These are phyloP conservation scores for Spheniscus humboldti DNA, from an alignment of 2,797 vertebrate genomes.

Conservation along the genomic window DNA sequence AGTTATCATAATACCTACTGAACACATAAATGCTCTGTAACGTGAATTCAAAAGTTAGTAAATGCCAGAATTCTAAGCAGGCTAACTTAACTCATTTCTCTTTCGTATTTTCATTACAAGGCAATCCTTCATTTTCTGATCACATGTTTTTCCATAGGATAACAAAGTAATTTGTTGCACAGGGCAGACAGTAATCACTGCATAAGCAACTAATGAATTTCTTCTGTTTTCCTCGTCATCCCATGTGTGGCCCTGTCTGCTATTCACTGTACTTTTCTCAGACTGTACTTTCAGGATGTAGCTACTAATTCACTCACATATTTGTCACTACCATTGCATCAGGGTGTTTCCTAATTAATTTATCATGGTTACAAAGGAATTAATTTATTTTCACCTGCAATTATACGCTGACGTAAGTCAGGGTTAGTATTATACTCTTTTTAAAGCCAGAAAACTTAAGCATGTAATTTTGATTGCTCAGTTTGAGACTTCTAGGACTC, in stretches of 20 bases:
- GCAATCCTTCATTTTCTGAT: not conserved
- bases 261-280: not conserved
- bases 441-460: not conserved
- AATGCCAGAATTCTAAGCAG: not conserved
- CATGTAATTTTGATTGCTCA: not conserved
- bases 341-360: not conserved
- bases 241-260: not conserved
- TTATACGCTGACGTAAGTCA: not conserved
- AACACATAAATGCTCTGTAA: not conserved
- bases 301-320: not conserved
- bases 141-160: not conserved
- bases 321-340: not conserved
- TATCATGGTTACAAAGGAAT: not conserved
- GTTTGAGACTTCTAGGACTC: not conserved
- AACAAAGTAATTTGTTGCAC: not conserved
- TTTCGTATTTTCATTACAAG: not conserved
- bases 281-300: not conserved
- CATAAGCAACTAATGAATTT: not conserved
- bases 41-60: not conserved
- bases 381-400: not conserved
- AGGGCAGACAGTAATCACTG: not conserved
- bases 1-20: not conserved
- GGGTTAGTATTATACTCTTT: not conserved
- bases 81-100: not conserved
- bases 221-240: not conserved